Base-by-base conservation (phyloP, 2,797 vertebrate species). In the Pogonophryne albipinna region DNA sequence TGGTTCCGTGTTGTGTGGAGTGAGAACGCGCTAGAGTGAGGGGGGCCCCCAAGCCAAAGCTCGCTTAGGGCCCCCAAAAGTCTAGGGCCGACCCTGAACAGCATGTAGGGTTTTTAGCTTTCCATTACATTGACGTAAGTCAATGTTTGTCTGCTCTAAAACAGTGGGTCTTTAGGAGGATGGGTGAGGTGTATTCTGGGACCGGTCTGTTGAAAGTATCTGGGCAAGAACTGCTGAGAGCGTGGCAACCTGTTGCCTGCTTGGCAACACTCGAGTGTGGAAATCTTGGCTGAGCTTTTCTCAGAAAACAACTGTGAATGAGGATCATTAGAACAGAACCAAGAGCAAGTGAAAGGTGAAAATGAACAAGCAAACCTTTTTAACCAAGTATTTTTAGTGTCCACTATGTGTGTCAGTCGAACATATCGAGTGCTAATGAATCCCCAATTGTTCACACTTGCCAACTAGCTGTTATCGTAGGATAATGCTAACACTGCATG, bases 231-330 rank as follows among this genome's bases (percentile, higher is more conserved):
- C 38, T 58, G 41, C 42, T 71, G 15, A 82, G 42, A 69, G 58
- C 20, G 8, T 38, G 34, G 7, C 34, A 38, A 38, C 34, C 34
- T 38, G 34, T 6, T 0, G 68, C 14, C 12, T 86, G 81, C 90
- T 83, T 1, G 68, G 87, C 79, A 91, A 91, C 89, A 27, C 60
- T 74, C 6, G 2, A 91, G 90, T 63, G 75, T 17, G 44, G 56
- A 81, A 27, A 67, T 76, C 46, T 64, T 44, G 12, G 46, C n/a
- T 1, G 41, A 62, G 67, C 57, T 23, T 23, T 80, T 85, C 82
- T 73, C 11, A 56, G 73, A 86, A 86, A 74, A 16, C 14, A 82
- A 27, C 56, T 0, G 63, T 50, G 52, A 53, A 60, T 17, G 46
- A 45, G 42, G 52, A 45, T 77, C 67, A 67, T 86, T 60, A 71